Base-by-base conservation (phyloP, 2,888 invertebrate species). In the Trimorus sp. region DNA sequence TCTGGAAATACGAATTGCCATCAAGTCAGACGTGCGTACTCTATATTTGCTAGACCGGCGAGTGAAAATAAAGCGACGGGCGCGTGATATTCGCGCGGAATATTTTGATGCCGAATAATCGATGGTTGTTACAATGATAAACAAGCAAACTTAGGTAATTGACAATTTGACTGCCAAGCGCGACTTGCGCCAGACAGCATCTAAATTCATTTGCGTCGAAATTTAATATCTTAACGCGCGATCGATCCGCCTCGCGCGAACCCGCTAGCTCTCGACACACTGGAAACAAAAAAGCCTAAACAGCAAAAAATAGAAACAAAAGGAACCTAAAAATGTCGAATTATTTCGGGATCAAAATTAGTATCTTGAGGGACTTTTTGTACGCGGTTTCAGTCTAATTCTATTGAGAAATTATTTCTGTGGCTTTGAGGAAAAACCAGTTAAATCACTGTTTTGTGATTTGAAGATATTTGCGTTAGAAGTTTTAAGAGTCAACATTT, bases 91-190 rank as follows among this genome's bases (percentile, higher is more conserved):
- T 75, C 16, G 58, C 48, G 16, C 48, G 65, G 54, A 70, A 80
- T 75, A 80, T 80, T 80, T 80, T 51, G 69, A 69, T 79, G 15
- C 40, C 70, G 60, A 59, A 75, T 75, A 63, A 79, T 80, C 75
- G 53, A 80, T 79, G 49, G 58, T 74, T 74, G 79, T 80, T 75
- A 80, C 75, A 75, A 69, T 70, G 70, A 75, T 80, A 80, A 75
- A 80, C 65, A 80, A 75, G 70, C 56, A 65, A 66, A 75, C 70
- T 75, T 70, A 70, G 59, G 49, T 80, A 80, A 80, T 80, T 80
- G 79, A 80, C 79, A 80, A 80, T 80, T 70, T 75, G 75, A 80
- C 49, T 80, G 76, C 71, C 66, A 66, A 71, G 71, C 76, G 80
- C 66, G 71, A 80, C 56, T 66, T 53, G 58, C 59, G 53, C 56